These are phyloP conservation scores for Callopanchax toddi DNA, from an alignment of 2,113 vertebrate genomes.

Conservation along the genomic window DNA sequence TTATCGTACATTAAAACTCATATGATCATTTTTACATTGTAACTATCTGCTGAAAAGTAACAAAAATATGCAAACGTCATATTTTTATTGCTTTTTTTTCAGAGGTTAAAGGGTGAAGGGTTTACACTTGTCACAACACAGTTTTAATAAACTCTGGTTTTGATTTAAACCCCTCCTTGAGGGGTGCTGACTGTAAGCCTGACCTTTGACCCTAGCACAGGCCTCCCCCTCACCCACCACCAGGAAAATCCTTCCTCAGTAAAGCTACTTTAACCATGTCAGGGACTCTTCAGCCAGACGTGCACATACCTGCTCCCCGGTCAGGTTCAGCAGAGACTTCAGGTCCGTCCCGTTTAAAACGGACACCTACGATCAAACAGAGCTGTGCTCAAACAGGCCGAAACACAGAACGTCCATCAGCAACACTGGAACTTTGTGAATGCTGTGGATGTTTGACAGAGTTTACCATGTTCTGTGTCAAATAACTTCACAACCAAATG, in stretches of 20 bases:
- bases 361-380: conserved; percentile 79
- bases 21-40: too few relatives aligned
- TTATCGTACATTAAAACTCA: too few relatives aligned
- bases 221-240: conserved; percentile 8
- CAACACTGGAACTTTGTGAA: too few relatives aligned
- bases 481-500: background rate
- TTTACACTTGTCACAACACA: too few relatives aligned
- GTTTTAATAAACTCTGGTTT: conserved; percentile 25
- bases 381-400: background rate
- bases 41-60: too few relatives aligned
- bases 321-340: conserved; percentile 84
- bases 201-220: too few relatives aligned
- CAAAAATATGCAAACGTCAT: too few relatives aligned
- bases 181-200: conserved; percentile 36
- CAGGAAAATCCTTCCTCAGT: conserved; percentile 53
- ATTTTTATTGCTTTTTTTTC: too few relatives aligned
- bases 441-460: too few relatives aligned
- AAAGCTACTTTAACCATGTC: conserved; percentile 33
- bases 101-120: too few relatives aligned
- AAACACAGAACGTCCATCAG: too few relatives aligned
- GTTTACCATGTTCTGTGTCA: too few relatives aligned
- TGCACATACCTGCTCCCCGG: conserved; percentile 88
- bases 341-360: conserved; percentile 86
- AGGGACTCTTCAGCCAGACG: conserved; percentile 6
- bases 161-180: conserved; percentile 36